Percentiles rank a stretch among this genome's conserved stretches.
Evolutionary conservation across 2,113 vertebrate species (phyloP).

Genomic region (Sialia sialis): DNA sequence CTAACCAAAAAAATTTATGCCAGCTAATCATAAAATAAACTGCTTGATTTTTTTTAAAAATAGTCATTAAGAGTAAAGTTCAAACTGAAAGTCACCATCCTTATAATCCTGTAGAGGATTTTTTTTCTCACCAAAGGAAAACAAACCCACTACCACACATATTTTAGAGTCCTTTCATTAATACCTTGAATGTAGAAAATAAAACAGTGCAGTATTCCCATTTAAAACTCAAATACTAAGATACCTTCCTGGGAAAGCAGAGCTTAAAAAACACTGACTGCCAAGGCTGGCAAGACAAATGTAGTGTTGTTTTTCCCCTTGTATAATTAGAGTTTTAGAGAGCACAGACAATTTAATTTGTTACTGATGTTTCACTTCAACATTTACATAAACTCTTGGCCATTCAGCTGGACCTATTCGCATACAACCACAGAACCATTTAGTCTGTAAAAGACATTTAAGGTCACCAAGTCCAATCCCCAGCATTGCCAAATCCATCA

Average conservation of each 20-base stretch:
- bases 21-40: not conserved
- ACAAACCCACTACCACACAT: not conserved
- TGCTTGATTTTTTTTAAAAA: not conserved
- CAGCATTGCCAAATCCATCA: not conserved
- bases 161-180: not conserved
- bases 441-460: not conserved
- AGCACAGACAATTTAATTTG: conserved; percentile 68
- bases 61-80: not conserved
- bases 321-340: conserved; percentile 70
- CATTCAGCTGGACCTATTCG: conserved; percentile 52
- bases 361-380: conserved; percentile 59
- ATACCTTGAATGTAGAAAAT: not conserved
- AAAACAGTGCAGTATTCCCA: not conserved
- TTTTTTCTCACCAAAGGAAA: conserved; percentile 4
- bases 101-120: not conserved
- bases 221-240: conserved; percentile 28
- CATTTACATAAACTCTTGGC: conserved; percentile 70
- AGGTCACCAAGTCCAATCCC: not conserved
- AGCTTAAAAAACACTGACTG: conserved; percentile 33
- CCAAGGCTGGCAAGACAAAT: conserved; percentile 46
- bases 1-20: not conserved
- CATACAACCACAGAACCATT: not conserved
- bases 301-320: conserved; percentile 12
- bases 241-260: conserved; percentile 41
- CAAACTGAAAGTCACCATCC: conserved; percentile 16